Evolutionary conservation across 2,797 vertebrate genomes (phyloP), one percentile per base, ranked within the genome.

Genomic region (Scolopax bukidnonensis): DNA sequence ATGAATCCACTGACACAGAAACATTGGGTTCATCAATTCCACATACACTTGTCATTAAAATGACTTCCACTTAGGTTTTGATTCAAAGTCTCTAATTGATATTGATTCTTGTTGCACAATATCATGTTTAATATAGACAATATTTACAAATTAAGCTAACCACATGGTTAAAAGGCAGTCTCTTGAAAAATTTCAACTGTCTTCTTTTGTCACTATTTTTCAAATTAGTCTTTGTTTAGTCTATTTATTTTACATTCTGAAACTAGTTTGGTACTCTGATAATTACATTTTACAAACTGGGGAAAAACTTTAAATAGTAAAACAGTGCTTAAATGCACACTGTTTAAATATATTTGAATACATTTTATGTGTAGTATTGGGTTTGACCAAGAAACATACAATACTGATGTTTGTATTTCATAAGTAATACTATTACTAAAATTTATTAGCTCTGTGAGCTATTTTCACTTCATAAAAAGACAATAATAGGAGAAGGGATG

Each of bases 11-110:
- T 92, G 95, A 94, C 88, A 92, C 65, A 47, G 78, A 96, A 96
- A 86, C 63, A 60, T 38, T 94, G 74, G 38, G 79, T 88, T 95
- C 93, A 57, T 95, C 67, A 70, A 57, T 97, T 97, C 7, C 4
- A 90, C 82, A 43, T 93, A 92, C 59, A 51, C 71, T 92, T 95
- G 94, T 93, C 90, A 94, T 95, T 96, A 94, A 96, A 96, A 91
- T 96, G 47, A 21, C 50, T 78, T 77, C 91, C 50, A 88, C n/a
- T 65, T 45, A 87, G 56, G n/a, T 9, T 85, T 95, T 93, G 33
- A 32, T 91, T 89, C 60, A 84, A 93, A 87, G 56, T 80, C 51
- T 91, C n/a, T 77, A 92, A 80, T 84, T 95, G 74, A 48, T 93
- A 77, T 33, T 87, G 75, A 84, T 96, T 96, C 59, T 89, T 93